These are phyloP conservation scores for Crocodylus rhombifer DNA, from an alignment of 2,797 vertebrate species.

Conservation along the genomic window DNA sequence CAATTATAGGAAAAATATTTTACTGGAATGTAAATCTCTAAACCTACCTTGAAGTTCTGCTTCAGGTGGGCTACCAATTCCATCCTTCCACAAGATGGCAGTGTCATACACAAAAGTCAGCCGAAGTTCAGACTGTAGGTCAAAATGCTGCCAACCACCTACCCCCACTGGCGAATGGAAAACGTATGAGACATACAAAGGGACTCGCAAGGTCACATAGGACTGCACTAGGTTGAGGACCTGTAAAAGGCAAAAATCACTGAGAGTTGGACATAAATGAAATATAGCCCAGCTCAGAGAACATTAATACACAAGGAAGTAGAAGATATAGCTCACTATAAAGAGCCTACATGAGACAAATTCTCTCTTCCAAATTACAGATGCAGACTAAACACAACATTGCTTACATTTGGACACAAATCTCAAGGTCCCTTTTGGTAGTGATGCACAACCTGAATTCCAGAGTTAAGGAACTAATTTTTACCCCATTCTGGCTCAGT, in stretches of 20 bases:
- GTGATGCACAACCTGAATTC: not conserved
- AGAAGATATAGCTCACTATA: not conserved
- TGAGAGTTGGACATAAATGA: not conserved
- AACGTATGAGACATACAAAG: conserved; percentile 94
- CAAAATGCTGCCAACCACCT: conserved; percentile 96
- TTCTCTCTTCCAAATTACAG: not conserved
- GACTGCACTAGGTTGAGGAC: conserved; percentile 96
- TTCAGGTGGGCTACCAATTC: conserved; percentile 92
- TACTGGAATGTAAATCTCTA: not conserved
- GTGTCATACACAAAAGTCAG: conserved; percentile 98
- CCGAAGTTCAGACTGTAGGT: conserved; percentile 92
- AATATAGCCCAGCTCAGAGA: not conserved
- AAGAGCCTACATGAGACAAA: not conserved
- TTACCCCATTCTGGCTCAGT: not conserved
- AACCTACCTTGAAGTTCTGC: conserved; percentile 91
- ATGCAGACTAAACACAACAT: not conserved
- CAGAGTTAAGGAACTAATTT: not conserved
- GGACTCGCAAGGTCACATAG: conserved; percentile 93
- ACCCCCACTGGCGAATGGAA: conserved; percentile 92
- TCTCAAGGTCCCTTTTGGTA: not conserved
- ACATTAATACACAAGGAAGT: not conserved
- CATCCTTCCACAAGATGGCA: conserved; percentile 94
- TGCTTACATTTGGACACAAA: not conserved
- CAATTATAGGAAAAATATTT: not conserved
- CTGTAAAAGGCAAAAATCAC: conserved; percentile 69